Evolutionary conservation across 2,113 vertebrate species (phyloP), one percentile per base, ranked within the genome.

Genomic region (Oceanites oceanicus): DNA sequence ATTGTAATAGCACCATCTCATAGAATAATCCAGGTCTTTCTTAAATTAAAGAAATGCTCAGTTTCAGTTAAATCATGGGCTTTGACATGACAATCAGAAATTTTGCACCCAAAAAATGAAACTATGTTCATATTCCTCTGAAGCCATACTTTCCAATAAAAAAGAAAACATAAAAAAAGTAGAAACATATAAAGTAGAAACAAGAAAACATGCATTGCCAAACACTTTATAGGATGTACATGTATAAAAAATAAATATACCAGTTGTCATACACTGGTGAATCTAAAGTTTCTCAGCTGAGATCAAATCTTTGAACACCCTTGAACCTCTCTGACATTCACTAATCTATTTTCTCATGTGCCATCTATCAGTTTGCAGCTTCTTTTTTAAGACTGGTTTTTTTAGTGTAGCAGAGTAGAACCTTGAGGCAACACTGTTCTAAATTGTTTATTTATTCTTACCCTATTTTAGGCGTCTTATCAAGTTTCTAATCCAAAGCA

Each of bases 381-480:
- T 71, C 63, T 92, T 73, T 72, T 84, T 36, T 25, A 42, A 63
- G 32, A 10, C 11, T 15, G 53, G 45, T 30, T 65, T 73, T 30
- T 14, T 36, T 27, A 29, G 20, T 74, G 68, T 30, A 84, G 38
- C 42, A 74, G 32, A 92, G 47, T 42, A 75, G 58, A 93, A 68
- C 40, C 78, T 90, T 83, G 42, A 80, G 86, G 86, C 78, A 94
- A 55, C 50, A 32, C 63, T 77, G 20, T 3, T 92, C 47, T 86
- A 59, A 93, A 96, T 53, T 93, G 78, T 79, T 90, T 90, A 87
- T 66, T 91, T 84, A 88, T 74, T 73, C 38, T 72, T 88, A 66
- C 23, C 19, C 63, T 67, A 58, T 55, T 78, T 90, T 70, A 83
- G 65, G n/a, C 55, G 58, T 70, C 78, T 92, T 96, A 94, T 92